Base-by-base conservation (phyloP, 2,888 invertebrate genomes). In the Abrostola triplasia region DNA sequence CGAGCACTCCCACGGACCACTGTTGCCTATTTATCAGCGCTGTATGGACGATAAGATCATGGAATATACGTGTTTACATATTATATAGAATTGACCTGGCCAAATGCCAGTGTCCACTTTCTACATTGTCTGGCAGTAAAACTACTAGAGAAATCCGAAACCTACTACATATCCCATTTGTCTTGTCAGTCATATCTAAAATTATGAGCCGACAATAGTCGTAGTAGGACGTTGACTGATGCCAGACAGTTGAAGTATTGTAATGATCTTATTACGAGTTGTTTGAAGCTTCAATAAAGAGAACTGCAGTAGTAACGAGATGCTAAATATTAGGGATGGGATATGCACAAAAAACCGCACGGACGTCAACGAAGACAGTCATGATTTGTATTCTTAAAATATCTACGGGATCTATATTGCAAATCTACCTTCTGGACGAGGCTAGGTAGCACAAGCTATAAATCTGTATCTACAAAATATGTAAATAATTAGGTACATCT, bases 171-270 rank as follows among this genome's bases (percentile, higher is more conserved):
- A 48, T 49, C 36, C 59, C 57, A 68, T 66, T 66, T 60, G 64
- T 71, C 65, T 66, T 66, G 71, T 76, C 75, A 70, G 36, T 67
- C 67, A 70, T 58, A 36, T 61, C 54, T 70, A 59, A 66, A 73
- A 62, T 69, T 65, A 73, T 59, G 67, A 61, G n/a, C 49, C 76
- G 67, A 59, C 67, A 67, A 63, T 55, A 7, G 13, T 58, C 11
- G n/a, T 36, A 38, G 42, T 37, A n/a, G 5, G 44, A 50, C 55
- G 48, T 51, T 70, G 62, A 74, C 51, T 57, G 63, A 64, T 54
- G 59, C 48, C 37, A 36, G 65, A 64, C 74, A 72, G 35, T 51
- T 59, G 59, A 55, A 50, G 24, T 41, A 40, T 62, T 12, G 44
- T 44, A 56, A 58, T 35, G 56, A 51, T 9, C 50, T 24, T 37